Evolutionary conservation across 2,797 vertebrate genomes (phyloP).

Genomic region (Apogon talboti): DNA sequence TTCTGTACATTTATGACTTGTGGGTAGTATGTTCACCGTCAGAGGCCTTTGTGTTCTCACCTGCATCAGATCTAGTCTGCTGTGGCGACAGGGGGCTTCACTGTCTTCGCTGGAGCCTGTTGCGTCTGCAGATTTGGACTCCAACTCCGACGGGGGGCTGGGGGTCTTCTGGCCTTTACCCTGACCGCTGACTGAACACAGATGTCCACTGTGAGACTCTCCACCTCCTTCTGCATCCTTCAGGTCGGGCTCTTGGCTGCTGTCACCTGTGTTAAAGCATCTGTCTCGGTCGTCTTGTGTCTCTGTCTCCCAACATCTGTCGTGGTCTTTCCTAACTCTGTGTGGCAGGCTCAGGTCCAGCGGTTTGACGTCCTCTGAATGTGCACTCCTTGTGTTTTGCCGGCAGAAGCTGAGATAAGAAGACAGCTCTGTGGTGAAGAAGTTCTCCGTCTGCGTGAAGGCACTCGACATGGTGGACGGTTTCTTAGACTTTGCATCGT

Average conservation of each 20-base stretch:
- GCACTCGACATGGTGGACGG: conserved; percentile 1
- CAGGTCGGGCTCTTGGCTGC: background rate
- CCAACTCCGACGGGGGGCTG: conserved; percentile 37
- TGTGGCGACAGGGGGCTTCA: conserved; percentile 31
- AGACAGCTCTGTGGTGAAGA: conserved; percentile 74
- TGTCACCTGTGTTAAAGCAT: background rate
- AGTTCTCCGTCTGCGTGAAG: conserved; percentile 84
- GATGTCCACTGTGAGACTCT: background rate
- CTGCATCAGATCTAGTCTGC: conserved; percentile 69
- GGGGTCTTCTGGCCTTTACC: background rate
- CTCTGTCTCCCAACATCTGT: background rate
- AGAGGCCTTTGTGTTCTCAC: conserved; percentile 40
- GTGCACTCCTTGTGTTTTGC: background rate
- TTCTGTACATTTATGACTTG: too few species aligned
- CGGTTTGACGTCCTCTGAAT: conserved; percentile 41
- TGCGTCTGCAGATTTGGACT: conserved; percentile 53
- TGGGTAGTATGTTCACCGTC: background rate
- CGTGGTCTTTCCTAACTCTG: conserved; percentile 50
- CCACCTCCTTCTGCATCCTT: background rate
- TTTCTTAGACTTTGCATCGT: background rate
- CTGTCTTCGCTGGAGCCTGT: conserved; percentile 73
- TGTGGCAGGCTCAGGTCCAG: conserved; percentile 79
- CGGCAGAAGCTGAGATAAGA: conserved; percentile 67
- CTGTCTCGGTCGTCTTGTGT: background rate
- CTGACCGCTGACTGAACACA: background rate